phyloP scores from a whole-genome alignment of 2,113 vertebrate genomes.

The Nanorana parkeri region DNA sequence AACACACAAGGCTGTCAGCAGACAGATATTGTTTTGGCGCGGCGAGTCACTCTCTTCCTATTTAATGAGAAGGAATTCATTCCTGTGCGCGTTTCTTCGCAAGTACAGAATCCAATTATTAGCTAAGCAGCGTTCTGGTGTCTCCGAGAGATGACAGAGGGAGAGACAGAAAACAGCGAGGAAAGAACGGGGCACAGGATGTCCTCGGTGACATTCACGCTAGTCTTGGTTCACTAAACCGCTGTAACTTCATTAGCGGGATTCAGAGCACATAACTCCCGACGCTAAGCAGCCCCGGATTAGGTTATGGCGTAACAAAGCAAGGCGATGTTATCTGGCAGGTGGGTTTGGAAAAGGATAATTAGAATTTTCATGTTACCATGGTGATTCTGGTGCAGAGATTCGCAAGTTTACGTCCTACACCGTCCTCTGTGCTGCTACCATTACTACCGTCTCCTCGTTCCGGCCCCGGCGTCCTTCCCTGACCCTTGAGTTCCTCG shows the following conservation, averaged over 20 bases:
- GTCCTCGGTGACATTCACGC: constrained; percentile 29
- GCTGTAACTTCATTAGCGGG: constrained; percentile 7
- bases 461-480: too few relatives aligned
- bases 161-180: constrained; percentile 5
- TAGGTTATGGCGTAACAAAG: neutral
- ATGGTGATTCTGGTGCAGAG: too few relatives aligned
- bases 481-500: too few relatives aligned
- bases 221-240: neutral
- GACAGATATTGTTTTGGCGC: constrained; percentile 13
- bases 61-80: constrained; percentile 43
- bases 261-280: neutral
- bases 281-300: neutral
- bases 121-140: constrained; percentile 4
- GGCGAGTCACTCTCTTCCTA: neutral
- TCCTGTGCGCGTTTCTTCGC: neutral
- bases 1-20: constrained; percentile 22
- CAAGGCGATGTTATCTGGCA: neutral
- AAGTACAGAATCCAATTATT: constrained; percentile 47
- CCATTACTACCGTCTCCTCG: too few relatives aligned
- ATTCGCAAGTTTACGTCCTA: too few relatives aligned
- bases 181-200: neutral
- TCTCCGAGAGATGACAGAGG: neutral
- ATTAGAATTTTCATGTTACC: too few relatives aligned
- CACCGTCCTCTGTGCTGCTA: too few relatives aligned
- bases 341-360: neutral